phyloP scores from a whole-genome alignment of 2,888 invertebrate species.

The Ormyrus thymus region DNA sequence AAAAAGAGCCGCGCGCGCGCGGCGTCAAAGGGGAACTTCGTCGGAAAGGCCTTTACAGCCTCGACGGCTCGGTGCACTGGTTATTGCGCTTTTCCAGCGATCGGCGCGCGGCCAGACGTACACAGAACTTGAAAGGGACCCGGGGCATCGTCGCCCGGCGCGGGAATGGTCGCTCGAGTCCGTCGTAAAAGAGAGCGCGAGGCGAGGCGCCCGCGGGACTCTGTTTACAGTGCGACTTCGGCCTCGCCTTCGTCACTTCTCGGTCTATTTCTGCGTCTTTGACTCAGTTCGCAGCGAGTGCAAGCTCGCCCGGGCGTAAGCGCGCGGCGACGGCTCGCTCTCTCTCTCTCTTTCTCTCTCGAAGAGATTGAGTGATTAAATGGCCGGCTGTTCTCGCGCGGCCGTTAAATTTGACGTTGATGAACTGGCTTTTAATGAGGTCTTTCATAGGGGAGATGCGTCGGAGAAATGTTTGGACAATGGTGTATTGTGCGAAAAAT shows the following conservation, averaged over 20 bases:
- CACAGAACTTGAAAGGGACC: conserved; percentile 32
- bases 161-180: conserved; percentile 56
- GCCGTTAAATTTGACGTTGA: conserved; percentile 49
- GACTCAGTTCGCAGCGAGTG: conserved; percentile 18
- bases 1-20: no score
- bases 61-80: no score
- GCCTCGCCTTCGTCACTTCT: conserved; percentile 50
- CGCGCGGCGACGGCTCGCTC: conserved; percentile 3
- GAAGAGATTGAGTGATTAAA: conserved; percentile 47
- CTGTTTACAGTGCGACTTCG: conserved; percentile 75
- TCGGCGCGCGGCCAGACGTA: no score
- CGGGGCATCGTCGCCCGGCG: conserved; percentile 51
- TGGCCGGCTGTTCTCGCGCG: conserved; percentile 38
- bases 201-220: conserved; percentile 73
- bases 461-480: conserved; percentile 17
- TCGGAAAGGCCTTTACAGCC: no score
- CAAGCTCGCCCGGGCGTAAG: conserved; percentile 6
- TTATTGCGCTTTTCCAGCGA: no score
- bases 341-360: not conserved
- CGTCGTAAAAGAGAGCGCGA: conserved; percentile 68
- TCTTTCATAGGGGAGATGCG: conserved; percentile 32
- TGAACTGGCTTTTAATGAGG: conserved; percentile 45
- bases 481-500: conserved; percentile 19
- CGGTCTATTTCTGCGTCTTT: conserved; percentile 38
- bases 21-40: no score